These are phyloP conservation scores for Labia minor DNA, from an alignment of 2,888 invertebrate species.

Conservation along the genomic window DNA sequence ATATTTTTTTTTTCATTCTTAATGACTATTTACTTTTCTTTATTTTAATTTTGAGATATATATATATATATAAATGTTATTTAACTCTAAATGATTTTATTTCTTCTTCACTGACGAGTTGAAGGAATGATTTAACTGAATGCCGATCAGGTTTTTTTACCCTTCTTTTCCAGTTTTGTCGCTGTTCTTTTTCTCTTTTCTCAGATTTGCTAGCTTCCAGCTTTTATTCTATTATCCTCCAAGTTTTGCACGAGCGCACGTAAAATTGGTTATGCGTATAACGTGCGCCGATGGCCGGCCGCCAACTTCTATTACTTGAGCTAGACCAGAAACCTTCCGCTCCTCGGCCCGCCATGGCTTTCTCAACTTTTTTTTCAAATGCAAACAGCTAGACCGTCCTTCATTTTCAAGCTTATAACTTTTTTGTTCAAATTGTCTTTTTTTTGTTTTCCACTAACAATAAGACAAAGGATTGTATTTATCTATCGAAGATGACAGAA, in stretches of 20 bases:
- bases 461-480: neutral
- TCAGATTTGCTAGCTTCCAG: neutral
- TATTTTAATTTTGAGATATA: too few species aligned
- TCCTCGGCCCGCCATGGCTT: too few species aligned
- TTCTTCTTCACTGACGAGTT: too few species aligned
- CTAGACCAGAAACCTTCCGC: neutral
- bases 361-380: neutral
- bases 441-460: neutral
- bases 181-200: neutral
- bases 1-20: too few species aligned
- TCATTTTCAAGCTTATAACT: neutral
- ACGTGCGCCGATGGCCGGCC: slow-evolving; percentile 2
- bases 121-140: too few species aligned
- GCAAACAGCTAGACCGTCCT: neutral
- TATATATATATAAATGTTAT: too few species aligned
- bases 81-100: too few species aligned
- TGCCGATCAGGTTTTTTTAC: too few species aligned
- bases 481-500: slow-evolving; percentile 13
- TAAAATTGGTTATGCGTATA: slow-evolving; percentile 13
- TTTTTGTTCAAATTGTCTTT: neutral
- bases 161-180: neutral
- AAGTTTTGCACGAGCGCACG: slow-evolving; percentile 13
- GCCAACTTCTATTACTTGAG: slow-evolving; percentile 2
- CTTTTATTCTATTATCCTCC: neutral
- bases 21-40: too few species aligned